Base-by-base conservation (phyloP, 2,113 vertebrate species). In the Menidia beryllina region DNA sequence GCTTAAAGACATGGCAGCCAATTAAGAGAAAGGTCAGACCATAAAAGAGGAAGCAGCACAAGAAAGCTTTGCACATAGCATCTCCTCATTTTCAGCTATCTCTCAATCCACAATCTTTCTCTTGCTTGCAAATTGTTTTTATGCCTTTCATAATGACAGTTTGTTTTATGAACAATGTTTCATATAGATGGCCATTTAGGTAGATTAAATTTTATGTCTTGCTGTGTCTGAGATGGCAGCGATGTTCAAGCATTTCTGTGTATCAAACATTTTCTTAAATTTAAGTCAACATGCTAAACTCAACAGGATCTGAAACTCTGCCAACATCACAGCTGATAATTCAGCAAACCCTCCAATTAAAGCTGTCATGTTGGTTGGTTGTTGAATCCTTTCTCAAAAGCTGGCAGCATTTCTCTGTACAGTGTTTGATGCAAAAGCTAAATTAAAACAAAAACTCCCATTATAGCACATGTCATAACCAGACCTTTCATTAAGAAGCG, bases 11-110 rank as follows among this genome's bases (percentile, higher is more conserved):
- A 88, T 81, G 83, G 86, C 84, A 86, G 87, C 89, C 90, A 92
- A 93, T 93, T 91, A 92, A 88, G 82, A 88, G 83, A 92, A 93
- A 91, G 90, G 90, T 93, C 90, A 93, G 75, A 63, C 60, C 62
- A 82, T 91, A 91, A 92, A 91, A 86, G 82, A 82, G 75, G 80
- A 86, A 74, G 87, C 75, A 48, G 79, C 65, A 68, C 30, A 72
- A 71, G 69, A 85, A 82, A 83, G 72, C 70, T 75, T 59, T 43
- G 71, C 68, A 72, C 83, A 84, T 71, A 62, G 51, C 62, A 62
- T 70, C 73, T 65, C 72, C 67, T 75, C 49, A 63, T 85, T 81
- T 81, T 81, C 81, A 78, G 75, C 83, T 51, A 57, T 76, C 75
- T 81, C 78, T 69, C 64, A 30, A 60, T 73, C 49, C 65, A 57